Evolutionary conservation across 2,797 vertebrate species (phyloP), one percentile per base, ranked within the genome.

Genomic region (Limosa lapponica): DNA sequence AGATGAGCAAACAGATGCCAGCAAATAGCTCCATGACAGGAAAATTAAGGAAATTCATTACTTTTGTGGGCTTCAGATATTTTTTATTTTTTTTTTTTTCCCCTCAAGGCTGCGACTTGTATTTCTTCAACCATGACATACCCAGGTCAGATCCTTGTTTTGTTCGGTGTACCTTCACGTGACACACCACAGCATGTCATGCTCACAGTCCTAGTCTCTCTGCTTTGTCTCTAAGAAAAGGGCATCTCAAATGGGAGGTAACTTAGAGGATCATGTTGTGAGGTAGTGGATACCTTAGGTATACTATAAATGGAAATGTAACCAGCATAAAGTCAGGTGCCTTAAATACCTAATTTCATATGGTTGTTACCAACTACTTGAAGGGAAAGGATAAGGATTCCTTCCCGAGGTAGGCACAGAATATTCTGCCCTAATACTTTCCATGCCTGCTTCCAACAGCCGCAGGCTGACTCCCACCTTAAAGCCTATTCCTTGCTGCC

Each of bases 131-230:
- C 46, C 4, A 6, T 49, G 41, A 44, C 20, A 54, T 58, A 25
- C 16, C 6, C n/a, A 64, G 52, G 23, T 17, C 66, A 74, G 57
- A 71, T 30, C 17, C 57, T 67, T 37, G 8, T 37, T 78, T 54
- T 48, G 5, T 58, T 88, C 2, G 2, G 14, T 34, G 48, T 44
- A 39, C 25, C 4, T 84, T 39, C n/a, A 6, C 0, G 1, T 54
- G 49, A 66, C 37, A 6, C 3, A 3, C 17, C 6, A 2, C 48
- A 39, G 8, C 1, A 0, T 11, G n/a, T 61, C 58, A 23, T 1
- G 0, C 44, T 55, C 46, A 27, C 20, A n/a, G 16, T n/a, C 22
- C 23, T 41, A 5, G 19, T 36, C 46, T 48, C 25, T 65, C 34
- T n/a, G 16, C 11, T 54, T 55, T 23, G 32, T 22, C 39, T 49